Evolutionary conservation across 2,797 vertebrate genomes (phyloP).

Genomic region (Clarias laeviceps): DNA sequence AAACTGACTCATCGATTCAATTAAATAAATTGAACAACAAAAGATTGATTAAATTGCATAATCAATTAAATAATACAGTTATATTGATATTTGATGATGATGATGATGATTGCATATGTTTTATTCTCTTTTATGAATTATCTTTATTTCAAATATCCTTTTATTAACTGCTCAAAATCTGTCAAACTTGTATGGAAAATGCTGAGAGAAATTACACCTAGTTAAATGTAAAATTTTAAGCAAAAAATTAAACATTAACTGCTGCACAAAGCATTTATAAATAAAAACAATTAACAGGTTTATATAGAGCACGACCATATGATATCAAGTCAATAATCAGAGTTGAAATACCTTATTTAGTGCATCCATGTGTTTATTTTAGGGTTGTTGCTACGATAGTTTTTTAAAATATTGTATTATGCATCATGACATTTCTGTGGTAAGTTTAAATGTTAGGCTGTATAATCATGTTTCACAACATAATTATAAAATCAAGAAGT

Average conservation of each 20-base stretch:
- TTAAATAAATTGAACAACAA: too few species aligned
- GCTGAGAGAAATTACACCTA: neutral
- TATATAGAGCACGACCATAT: neutral
- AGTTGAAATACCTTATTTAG: neutral
- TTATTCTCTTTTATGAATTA: neutral
- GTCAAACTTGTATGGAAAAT: neutral
- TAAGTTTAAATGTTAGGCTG: neutral
- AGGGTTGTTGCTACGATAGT: neutral
- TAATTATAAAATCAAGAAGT: neutral
- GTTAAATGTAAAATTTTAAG: too few species aligned
- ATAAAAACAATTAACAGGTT: neutral
- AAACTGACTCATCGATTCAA: too few species aligned
- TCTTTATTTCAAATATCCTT: neutral
- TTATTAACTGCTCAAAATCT: neutral
- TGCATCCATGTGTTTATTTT: neutral
- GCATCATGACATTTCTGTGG: neutral
- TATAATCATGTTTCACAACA: neutral
- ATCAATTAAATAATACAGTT: too few species aligned
- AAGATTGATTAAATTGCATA: too few species aligned
- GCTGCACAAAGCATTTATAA: neutral
- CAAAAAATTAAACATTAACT: neutral
- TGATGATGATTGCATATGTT: neutral
- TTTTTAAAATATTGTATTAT: neutral
- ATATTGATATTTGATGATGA: neutral
- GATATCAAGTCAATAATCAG: neutral